phyloP scores from a whole-genome alignment of 2,797 vertebrate species.

The Chloroceryle inda region DNA sequence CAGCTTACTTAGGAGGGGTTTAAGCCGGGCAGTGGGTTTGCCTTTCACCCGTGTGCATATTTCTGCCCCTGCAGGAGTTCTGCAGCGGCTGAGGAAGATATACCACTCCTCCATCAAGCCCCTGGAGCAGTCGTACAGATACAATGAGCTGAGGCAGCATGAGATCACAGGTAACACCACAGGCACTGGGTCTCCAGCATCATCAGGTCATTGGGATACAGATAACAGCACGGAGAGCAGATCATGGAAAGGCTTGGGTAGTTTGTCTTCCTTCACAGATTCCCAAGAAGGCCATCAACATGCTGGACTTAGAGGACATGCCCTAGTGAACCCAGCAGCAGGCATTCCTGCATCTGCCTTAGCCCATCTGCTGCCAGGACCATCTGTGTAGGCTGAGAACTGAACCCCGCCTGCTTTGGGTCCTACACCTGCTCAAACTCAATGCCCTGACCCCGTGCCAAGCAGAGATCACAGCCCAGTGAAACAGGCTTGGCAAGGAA shows the following conservation, averaged over 20 bases:
- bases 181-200: background rate
- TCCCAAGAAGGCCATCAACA: background rate
- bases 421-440: conserved; percentile 53
- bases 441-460: conserved; percentile 38
- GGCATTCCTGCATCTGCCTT: conserved; percentile 43
- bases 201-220: background rate
- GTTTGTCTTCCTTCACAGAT: background rate
- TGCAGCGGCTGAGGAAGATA: conserved; percentile 93
- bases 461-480: background rate
- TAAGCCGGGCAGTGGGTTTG: background rate
- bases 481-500: conserved; percentile 45
- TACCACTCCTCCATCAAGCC: conserved; percentile 96
- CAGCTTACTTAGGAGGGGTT: background rate
- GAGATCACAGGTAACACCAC: conserved; percentile 93
- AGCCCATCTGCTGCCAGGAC: conserved; percentile 46
- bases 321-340: conserved; percentile 31
- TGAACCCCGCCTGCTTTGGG: conserved; percentile 14
- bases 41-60: background rate
- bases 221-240: background rate
- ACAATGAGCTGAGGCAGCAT: conserved; percentile 96
- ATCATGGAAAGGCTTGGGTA: background rate
- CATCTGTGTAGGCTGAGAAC: conserved; percentile 38
- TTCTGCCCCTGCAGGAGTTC: conserved; percentile 78
- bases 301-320: background rate
- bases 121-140: conserved; percentile 97